phyloP scores from a whole-genome alignment of 1,140 invertebrate species.

The Drosophila fuyamai region DNA sequence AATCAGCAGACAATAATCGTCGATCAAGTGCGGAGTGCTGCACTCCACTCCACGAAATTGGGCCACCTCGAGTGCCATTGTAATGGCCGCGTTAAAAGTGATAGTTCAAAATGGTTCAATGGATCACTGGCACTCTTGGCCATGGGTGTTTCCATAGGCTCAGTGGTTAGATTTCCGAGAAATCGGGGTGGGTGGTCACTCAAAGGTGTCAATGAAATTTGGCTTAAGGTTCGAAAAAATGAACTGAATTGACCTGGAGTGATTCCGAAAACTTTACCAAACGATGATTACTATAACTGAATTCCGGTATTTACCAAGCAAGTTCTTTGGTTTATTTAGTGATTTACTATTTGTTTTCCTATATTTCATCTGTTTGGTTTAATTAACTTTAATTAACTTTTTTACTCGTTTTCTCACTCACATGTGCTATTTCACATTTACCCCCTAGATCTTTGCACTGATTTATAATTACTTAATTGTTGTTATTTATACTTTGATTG shows the following conservation, averaged over 20 bases:
- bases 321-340: too few species aligned
- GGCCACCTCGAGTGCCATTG: slow-evolving; percentile 70
- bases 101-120: slow-evolving; percentile 59
- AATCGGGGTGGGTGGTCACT: slow-evolving; percentile 30
- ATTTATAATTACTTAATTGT: slow-evolving; percentile 7
- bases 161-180: slow-evolving; percentile 1
- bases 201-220: slow-evolving; percentile 7
- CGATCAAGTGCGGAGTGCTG: slow-evolving; percentile 54
- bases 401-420: too few species aligned
- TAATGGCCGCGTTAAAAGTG: slow-evolving; percentile 48
- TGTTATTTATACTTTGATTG: slow-evolving; percentile 4
- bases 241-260: slow-evolving; percentile 13
- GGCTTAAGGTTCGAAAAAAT: neutral
- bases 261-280: neutral
- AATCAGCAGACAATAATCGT: slow-evolving; percentile 68
- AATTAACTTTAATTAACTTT: too few species aligned
- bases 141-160: slow-evolving; percentile 57
- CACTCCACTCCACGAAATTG: slow-evolving; percentile 71
- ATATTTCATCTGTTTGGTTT: too few species aligned
- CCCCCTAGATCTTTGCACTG: neutral
- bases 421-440: too few species aligned
- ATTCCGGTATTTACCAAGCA: too few species aligned
- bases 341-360: too few species aligned
- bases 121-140: slow-evolving; percentile 50
- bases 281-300: too few species aligned